Evolutionary conservation across 2,888 invertebrate genomes (phyloP), one percentile per base, ranked within the genome.

Genomic region (Ferdinandea cuprea): DNA sequence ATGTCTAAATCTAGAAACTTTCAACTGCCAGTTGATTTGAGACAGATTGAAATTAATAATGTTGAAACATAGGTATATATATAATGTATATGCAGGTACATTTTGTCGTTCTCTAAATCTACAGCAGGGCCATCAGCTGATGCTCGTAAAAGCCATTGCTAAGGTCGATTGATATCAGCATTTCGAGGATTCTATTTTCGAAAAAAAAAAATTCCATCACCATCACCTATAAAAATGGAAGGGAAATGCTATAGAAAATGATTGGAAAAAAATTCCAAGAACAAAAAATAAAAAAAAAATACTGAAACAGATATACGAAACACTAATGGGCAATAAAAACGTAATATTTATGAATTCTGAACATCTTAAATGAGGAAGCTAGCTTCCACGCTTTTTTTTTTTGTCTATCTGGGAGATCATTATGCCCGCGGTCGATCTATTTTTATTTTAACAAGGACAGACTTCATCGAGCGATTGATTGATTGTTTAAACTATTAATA

Each of bases 381-480:
- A 44, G 21, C 44, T 44, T 44, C 17, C 4, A 40, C 35, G 35
- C 35, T 44, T 19, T 44, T 19, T 3, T 25, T 25, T 28, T 28
- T 13, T 25, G 3, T 48, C 25, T 25, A n/a, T 21, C 15, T 13
- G 40, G 40, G 58, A 25, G 58, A 58, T 40, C 58, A 19, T 21
- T 9, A 21, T 28, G 46, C 37, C 21, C 44, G 42, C 25, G 5
- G 13, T 9, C 25, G 37, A 25, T 28, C 52, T 66, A 66, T 66
- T 54, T 66, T 66, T 54, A 66, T 19, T 25, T 19, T 13, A 66
- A 66, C 52, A 52, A 66, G 52, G 52, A 52, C 52, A 42, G 13
- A 42, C 19, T 54, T 30, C 32, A 30, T 42, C 9, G 42, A 1
- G 7, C 40, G 52, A 66, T 66, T 54, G 42, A 66, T 66, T 52